A percentile compares a stretch with the other conserved stretches of the same genome.
phyloP scores from a whole-genome alignment of 2,888 invertebrate species.

The Ophioninae sp. region DNA sequence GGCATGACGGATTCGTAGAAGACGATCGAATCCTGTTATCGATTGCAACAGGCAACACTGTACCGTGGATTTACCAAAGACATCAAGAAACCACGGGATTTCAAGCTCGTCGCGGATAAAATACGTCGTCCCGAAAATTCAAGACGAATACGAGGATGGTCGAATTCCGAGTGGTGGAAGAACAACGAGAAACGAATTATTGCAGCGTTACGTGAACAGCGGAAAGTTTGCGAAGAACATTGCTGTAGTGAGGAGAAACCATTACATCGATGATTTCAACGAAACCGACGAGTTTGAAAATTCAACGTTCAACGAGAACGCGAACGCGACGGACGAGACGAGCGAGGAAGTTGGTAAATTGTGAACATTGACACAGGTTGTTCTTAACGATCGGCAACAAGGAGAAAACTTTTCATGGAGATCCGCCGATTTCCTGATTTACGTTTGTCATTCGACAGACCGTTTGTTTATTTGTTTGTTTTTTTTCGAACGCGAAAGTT shows the following conservation, averaged over 20 bases:
- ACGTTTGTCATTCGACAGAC: neutral
- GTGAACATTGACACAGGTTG: neutral
- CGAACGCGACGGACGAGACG: conserved; percentile 56
- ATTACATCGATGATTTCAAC: conserved; percentile 63
- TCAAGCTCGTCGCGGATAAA: conserved; percentile 61
- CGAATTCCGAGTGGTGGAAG: conserved; percentile 40
- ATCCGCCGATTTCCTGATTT: neutral
- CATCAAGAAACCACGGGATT: conserved; percentile 57
- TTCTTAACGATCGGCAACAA: neutral
- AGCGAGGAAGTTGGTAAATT: conserved; percentile 60
- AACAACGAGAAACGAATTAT: conserved; percentile 55
- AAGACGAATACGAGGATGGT: conserved; percentile 26
- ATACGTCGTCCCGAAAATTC: conserved; percentile 39
- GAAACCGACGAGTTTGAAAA: conserved; percentile 64
- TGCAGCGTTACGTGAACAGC: conserved; percentile 5
- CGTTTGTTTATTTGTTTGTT: neutral
- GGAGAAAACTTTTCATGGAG: neutral
- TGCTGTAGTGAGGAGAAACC: conserved; percentile 63
- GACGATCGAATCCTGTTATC: conserved; percentile 59
- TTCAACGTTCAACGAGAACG: conserved; percentile 33
- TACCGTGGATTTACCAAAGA: conserved; percentile 64
- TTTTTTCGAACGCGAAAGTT: neutral
- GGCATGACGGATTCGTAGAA: conserved; percentile 45
- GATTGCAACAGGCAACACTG: conserved; percentile 66
- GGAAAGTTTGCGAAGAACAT: conserved; percentile 46